Evolutionary conservation across 35 echinoderm and acorn worm genomes (phyloP), one percentile per base, ranked within the genome.

Genomic region (Apostichopus japonicus): DNA sequence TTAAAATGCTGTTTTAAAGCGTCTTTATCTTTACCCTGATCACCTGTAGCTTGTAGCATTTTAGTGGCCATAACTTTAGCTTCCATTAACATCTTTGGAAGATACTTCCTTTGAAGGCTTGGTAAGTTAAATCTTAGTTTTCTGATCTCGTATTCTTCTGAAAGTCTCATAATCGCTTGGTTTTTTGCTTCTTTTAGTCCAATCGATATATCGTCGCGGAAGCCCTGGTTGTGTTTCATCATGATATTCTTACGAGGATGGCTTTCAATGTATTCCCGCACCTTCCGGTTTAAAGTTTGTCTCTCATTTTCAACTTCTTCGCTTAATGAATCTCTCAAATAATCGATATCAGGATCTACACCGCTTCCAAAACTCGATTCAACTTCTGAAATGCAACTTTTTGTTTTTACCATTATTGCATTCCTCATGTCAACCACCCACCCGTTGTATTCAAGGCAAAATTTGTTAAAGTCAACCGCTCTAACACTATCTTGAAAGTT

Each of bases 401-500:
- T 72, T 72, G 70, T 72, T 72, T 17, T 57, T 21, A 19, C 14
- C 54, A n/a, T 84, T 22, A 84, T 57, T 0, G 54, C n/a, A 84
- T 56, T 19, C 13, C 80, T 57, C 22, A 84, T 23, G 15, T 84
- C 80, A 5, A 54, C 11, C 5, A 84, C 14, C 80, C 80, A 84
- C 44, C 56, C 10, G 13, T 84, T 84, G 44, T 57, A 84, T 17
- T 84, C 17, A 22, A 84, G 54, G 22, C 80, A 56, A 4, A 88
- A 88, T 15, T 71, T 51, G 19, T 89, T 72, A 44, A 65, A 89
- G 6, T 59, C 23, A 23, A 73, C 62, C 10, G 67, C 59, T 4
- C 24, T 54, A 24, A 52, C n/a, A 53, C 56, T 65, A 27, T 89
- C 67, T 72, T 89, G 56, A 72, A 89, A 89, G 7, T 72, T 71